These are phyloP conservation scores for Otolemur crassicaudatus DNA, from an alignment of 2,797 vertebrate species.

Conservation along the genomic window DNA sequence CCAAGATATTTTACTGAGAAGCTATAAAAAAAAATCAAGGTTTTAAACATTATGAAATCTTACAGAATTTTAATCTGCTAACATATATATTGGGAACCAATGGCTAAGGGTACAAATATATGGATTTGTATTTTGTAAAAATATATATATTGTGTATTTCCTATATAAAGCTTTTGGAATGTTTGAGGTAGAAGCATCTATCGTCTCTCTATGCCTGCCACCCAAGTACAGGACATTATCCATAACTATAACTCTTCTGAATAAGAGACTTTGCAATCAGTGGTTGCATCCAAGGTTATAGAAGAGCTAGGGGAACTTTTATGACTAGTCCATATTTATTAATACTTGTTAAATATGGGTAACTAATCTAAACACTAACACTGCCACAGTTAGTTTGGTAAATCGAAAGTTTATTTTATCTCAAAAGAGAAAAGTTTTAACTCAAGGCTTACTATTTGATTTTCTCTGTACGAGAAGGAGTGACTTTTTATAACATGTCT, in stretches of 20 bases:
- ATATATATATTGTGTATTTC: background rate
- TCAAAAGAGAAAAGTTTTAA: background rate
- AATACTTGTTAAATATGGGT: background rate
- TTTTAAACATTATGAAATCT: slow-evolving; percentile 15
- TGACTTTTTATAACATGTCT: background rate
- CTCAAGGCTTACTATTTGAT: background rate
- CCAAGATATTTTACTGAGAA: background rate
- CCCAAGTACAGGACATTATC: background rate
- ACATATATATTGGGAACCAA: background rate
- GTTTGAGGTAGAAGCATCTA: background rate
- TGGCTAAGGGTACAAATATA: background rate
- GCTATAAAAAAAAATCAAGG: background rate
- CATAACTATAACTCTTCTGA: background rate
- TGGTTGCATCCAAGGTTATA: background rate
- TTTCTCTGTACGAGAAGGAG: background rate
- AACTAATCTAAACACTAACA: background rate
- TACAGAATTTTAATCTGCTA: slow-evolving; percentile 32
- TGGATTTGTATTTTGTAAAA: background rate
- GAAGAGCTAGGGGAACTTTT: background rate
- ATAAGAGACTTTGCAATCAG: background rate
- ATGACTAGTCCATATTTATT: background rate
- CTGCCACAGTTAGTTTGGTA: background rate
- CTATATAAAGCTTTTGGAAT: background rate
- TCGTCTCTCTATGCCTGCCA: background rate
- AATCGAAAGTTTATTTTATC: background rate